A percentile compares a stretch with the other conserved stretches of the same genome.
Evolutionary conservation across 2,797 vertebrate species (phyloP).

Genomic region (Neolamprologus multifasciatus): DNA sequence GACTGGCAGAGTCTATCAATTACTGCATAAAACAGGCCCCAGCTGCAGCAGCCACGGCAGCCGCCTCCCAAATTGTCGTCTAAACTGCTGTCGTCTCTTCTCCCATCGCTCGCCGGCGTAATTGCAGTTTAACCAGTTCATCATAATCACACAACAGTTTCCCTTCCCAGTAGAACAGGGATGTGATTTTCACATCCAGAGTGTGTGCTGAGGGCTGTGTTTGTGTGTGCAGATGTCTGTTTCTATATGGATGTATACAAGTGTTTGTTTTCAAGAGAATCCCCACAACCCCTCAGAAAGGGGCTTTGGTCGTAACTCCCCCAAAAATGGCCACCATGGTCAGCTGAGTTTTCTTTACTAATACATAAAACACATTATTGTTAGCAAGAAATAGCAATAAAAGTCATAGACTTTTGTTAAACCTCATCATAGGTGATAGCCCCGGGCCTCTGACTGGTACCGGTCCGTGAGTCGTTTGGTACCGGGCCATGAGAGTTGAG

Average conservation of each 20-base stretch:
- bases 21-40: conserved; percentile 81
- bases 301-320: rapidly evolving
- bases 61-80: conserved; percentile 82
- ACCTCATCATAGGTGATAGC: neutral
- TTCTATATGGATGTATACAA: neutral
- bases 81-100: conserved; percentile 85
- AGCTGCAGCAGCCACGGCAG: conserved; percentile 77
- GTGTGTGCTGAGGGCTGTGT: neutral
- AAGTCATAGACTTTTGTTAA: neutral
- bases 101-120: conserved; percentile 78
- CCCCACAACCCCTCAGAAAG: neutral
- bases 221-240: conserved; percentile 8
- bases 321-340: neutral
- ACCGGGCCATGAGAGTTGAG: too few species aligned
- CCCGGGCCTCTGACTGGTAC: too few species aligned
- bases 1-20: conserved; percentile 91
- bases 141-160: conserved; percentile 71
- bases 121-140: conserved; percentile 81
- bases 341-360: neutral
- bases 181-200: conserved; percentile 15
- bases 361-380: neutral
- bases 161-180: conserved; percentile 13
- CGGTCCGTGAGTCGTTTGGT: too few species aligned
- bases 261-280: neutral
- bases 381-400: neutral